Conservation (phyloP, 2,797 vertebrate genomes). For the Semotilus atromaculatus region DNA sequence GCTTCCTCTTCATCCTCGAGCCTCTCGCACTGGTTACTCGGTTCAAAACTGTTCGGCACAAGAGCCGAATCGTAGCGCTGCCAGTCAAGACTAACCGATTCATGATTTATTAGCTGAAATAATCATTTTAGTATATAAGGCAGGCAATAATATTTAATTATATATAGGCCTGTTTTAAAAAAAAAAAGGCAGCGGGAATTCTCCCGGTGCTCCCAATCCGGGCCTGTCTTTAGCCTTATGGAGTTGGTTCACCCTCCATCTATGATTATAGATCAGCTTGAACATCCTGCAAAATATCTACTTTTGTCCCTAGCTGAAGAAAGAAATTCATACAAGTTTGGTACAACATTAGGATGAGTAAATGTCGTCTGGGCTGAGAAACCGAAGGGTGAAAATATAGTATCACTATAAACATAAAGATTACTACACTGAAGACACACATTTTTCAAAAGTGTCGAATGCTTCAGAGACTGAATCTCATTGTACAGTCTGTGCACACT, state of each 20-base stretch:
- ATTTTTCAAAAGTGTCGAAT: not conserved
- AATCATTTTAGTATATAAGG: too few relatives aligned
- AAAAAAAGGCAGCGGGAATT: too few relatives aligned
- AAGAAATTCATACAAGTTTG: not conserved
- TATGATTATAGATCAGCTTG: not conserved
- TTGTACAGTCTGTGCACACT: slow-evolving; percentile 23
- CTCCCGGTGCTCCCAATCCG: too few relatives aligned
- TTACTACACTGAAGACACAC: not conserved
- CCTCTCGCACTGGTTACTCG: too few relatives aligned
- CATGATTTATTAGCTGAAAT: too few relatives aligned
- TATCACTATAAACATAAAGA: not conserved
- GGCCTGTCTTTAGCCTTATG: not conserved
- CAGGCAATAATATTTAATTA: too few relatives aligned
- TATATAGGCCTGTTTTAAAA: too few relatives aligned
- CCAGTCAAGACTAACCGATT: too few relatives aligned
- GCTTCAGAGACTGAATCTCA: slow-evolving; percentile 13
- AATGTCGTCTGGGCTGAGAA: not conserved
- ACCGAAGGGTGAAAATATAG: not conserved
- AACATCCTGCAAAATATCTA: not conserved
- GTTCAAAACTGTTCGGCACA: too few relatives aligned
- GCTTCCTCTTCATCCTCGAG: too few relatives aligned
- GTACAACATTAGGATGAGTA: not conserved
- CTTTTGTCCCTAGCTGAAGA: not conserved
- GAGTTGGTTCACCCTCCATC: not conserved
- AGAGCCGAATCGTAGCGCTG: too few relatives aligned